A percentile compares a stretch with the other conserved stretches of the same genome.
Conservation (phyloP, 2,113 vertebrate species). For the Euleptes europaea region DNA sequence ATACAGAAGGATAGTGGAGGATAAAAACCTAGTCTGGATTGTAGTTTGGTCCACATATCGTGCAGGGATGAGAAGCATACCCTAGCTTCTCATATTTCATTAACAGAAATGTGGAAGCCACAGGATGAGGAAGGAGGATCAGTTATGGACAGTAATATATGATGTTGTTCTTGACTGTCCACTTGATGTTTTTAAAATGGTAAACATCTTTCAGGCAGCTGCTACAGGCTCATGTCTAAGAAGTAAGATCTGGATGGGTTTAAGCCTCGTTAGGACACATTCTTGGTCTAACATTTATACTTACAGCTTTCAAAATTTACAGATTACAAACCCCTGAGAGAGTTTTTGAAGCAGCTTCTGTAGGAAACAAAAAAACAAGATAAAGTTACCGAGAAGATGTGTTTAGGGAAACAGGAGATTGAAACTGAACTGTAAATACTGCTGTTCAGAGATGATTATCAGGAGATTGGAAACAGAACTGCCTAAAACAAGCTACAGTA, state of each 20-base stretch:
- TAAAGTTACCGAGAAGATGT: conserved; percentile 61
- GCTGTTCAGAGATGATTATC: conserved; percentile 63
- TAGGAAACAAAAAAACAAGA: conserved; percentile 47
- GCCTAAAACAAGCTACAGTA: not conserved
- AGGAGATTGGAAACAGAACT: conserved; percentile 48
- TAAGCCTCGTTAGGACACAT: conserved; percentile 49
- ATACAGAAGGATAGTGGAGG: not conserved
- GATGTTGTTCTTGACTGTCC: conserved; percentile 33
- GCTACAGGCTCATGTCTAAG: conserved; percentile 44
- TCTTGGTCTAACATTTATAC: conserved; percentile 51
- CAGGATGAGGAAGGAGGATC: not conserved
- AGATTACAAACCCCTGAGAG: conserved; percentile 48
- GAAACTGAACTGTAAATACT: conserved; percentile 30
- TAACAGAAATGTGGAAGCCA: not conserved
- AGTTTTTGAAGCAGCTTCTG: conserved; percentile 54
- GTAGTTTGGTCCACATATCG: not conserved
- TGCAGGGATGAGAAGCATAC: not conserved
- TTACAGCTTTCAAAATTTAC: conserved; percentile 40
- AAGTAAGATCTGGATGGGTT: conserved; percentile 42
- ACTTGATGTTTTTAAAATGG: conserved; percentile 35
- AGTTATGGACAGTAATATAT: not conserved
- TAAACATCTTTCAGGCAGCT: conserved; percentile 59
- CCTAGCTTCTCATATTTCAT: not conserved
- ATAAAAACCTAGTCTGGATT: not conserved
- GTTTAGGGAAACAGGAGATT: conserved; percentile 50